phyloP scores from a whole-genome alignment of 2,797 vertebrate genomes.

The Danio kyathit region DNA sequence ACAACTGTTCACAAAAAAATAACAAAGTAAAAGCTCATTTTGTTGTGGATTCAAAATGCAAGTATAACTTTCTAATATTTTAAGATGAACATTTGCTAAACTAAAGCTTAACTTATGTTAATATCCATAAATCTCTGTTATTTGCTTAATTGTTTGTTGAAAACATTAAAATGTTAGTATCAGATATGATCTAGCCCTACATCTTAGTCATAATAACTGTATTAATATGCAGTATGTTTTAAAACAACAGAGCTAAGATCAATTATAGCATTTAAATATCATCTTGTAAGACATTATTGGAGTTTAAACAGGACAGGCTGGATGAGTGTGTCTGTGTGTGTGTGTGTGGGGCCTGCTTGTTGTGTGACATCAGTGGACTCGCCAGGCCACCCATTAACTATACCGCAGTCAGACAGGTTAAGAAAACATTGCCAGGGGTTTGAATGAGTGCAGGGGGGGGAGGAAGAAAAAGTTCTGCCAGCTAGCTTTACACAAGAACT shows the following conservation, averaged over 20 bases:
- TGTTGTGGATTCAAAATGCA: too few species aligned
- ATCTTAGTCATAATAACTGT: not conserved
- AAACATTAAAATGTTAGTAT: too few species aligned
- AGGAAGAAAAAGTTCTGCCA: conserved; percentile 65
- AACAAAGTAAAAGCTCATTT: too few species aligned
- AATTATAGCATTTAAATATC: not conserved
- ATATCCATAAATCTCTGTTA: too few species aligned
- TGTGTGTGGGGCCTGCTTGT: not conserved
- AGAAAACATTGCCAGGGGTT: conserved; percentile 75
- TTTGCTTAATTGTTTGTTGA: too few species aligned
- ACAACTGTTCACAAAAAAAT: too few species aligned
- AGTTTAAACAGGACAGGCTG: not conserved
- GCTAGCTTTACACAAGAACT: conserved; percentile 83
- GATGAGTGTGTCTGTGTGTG: not conserved
- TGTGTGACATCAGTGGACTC: conserved; percentile 65
- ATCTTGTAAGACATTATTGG: not conserved
- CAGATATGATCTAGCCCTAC: too few species aligned
- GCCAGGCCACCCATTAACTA: conserved; percentile 77
- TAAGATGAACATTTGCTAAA: too few species aligned
- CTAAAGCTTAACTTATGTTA: too few species aligned
- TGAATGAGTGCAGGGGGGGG: conserved; percentile 69
- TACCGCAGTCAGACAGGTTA: conserved; percentile 73
- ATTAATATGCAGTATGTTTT: not conserved
- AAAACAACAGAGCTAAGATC: not conserved
- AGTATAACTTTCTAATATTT: too few species aligned